A percentile compares a stretch with the other conserved stretches of the same genome.
Conservation (phyloP, 2,888 invertebrate genomes). For the Hydraecia micacea region DNA sequence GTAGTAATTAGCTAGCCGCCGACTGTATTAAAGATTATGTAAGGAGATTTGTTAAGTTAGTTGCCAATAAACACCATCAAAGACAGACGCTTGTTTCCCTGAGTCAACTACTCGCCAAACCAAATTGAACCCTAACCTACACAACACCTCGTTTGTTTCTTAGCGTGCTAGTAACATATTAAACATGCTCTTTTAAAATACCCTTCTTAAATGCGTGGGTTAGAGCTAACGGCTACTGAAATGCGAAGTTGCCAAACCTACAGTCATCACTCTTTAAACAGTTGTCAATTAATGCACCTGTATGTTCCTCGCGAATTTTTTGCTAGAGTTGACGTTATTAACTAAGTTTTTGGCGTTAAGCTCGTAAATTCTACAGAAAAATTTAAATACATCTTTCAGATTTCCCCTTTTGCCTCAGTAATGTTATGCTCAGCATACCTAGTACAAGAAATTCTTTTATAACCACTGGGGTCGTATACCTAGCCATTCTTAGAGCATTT, state of each 20-base stretch:
- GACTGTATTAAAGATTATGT: no score
- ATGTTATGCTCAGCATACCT: conserved; percentile 31
- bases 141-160: neutral
- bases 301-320: neutral
- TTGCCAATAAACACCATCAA: no score
- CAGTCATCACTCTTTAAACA: neutral
- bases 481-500: conserved; percentile 53
- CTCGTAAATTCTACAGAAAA: conserved; percentile 25
- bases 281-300: neutral
- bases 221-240: conserved; percentile 19
- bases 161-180: neutral
- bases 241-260: conserved; percentile 1
- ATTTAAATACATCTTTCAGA: conserved; percentile 32
- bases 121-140: no score
- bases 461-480: conserved; percentile 56
- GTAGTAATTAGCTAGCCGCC: no score
- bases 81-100: no score
- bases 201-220: neutral
- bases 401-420: neutral
- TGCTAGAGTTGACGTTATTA: conserved; percentile 13
- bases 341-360: conserved; percentile 22
- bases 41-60: no score
- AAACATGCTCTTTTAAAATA: neutral
- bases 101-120: no score
- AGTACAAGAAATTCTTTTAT: conserved; percentile 35